These are phyloP conservation scores for Caradrina kadenii DNA, from an alignment of 2,888 invertebrate genomes.

Conservation along the genomic window DNA sequence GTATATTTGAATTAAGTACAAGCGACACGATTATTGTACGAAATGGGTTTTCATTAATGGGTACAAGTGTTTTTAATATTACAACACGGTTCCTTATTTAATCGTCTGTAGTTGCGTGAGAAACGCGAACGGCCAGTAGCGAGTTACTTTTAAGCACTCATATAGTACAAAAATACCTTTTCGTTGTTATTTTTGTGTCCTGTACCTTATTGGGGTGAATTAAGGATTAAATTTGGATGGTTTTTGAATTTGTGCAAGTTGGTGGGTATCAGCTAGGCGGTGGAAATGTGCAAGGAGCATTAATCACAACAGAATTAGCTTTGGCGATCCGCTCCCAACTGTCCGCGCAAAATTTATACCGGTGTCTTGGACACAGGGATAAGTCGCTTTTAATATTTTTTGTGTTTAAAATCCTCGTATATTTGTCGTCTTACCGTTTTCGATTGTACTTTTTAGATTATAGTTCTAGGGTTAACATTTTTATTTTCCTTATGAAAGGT, in stretches of 20 bases:
- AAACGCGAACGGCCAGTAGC: slow-evolving; percentile 88
- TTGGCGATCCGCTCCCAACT: slow-evolving; percentile 89
- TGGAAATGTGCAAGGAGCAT: slow-evolving; percentile 88
- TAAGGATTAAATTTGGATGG: slow-evolving; percentile 68
- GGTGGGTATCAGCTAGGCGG: slow-evolving; percentile 75
- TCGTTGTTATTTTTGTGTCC: slow-evolving; percentile 36
- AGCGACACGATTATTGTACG: slow-evolving; percentile 69
- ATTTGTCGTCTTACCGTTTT: slow-evolving; percentile 15
- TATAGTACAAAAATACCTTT: slow-evolving; percentile 62
- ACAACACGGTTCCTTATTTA: slow-evolving; percentile 84
- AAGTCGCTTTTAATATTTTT: slow-evolving; percentile 64
- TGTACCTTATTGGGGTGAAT: slow-evolving; percentile 48
- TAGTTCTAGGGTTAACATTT: not conserved
- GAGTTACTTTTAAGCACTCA: slow-evolving; percentile 79
- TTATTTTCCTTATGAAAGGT: not conserved
- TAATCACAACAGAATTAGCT: slow-evolving; percentile 90
- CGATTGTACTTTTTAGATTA: not conserved
- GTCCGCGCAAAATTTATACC: slow-evolving; percentile 87
- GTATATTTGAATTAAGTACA: slow-evolving; percentile 67
- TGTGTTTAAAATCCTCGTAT: slow-evolving; percentile 23
- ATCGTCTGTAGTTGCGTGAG: slow-evolving; percentile 88
- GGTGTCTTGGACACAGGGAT: slow-evolving; percentile 65
- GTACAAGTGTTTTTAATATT: slow-evolving; percentile 82
- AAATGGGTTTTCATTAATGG: slow-evolving; percentile 75
- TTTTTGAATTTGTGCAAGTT: slow-evolving; percentile 59